Evolutionary conservation across 2,797 vertebrate species (phyloP).

Genomic region (Takifugu ocellatus): DNA sequence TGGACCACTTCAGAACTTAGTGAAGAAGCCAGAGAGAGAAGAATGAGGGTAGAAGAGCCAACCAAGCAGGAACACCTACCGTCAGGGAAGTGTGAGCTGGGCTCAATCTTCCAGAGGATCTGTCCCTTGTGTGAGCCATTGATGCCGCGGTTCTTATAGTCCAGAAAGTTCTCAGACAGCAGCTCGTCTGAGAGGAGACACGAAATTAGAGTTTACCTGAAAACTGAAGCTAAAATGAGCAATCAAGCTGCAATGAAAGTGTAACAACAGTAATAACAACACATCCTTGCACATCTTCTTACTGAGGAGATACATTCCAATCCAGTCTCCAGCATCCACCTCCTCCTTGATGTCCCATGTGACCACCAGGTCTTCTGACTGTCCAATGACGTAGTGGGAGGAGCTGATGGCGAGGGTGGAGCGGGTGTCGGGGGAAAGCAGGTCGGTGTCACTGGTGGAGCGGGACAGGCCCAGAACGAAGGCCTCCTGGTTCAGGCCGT

Average conservation of each 20-base stretch:
- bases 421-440: slow-evolving; percentile 89
- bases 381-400: slow-evolving; percentile 88
- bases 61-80: slow-evolving; percentile 73
- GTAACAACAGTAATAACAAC: no score
- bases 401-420: slow-evolving; percentile 92
- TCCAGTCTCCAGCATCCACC: slow-evolving; percentile 97
- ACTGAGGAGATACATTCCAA: slow-evolving; percentile 97
- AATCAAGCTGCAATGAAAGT: no score
- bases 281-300: slow-evolving; percentile 48
- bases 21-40: no score
- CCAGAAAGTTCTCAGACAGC: slow-evolving; percentile 94
- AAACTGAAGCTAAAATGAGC: not conserved
- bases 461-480: slow-evolving; percentile 81
- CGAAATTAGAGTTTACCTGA: not conserved
- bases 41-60: no score
- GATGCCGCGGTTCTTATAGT: slow-evolving; percentile 96
- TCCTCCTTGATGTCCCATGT: slow-evolving; percentile 99
- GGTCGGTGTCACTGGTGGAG: slow-evolving; percentile 92
- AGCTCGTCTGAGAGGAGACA: slow-evolving; percentile 81
- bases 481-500: slow-evolving; percentile 78
- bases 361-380: slow-evolving; percentile 88
- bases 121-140: slow-evolving; percentile 94
- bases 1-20: no score
- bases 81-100: slow-evolving; percentile 86
- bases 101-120: slow-evolving; percentile 96